Evolutionary conservation across 2,113 vertebrate species (phyloP).

Genomic region (Catharus bicknelli): DNA sequence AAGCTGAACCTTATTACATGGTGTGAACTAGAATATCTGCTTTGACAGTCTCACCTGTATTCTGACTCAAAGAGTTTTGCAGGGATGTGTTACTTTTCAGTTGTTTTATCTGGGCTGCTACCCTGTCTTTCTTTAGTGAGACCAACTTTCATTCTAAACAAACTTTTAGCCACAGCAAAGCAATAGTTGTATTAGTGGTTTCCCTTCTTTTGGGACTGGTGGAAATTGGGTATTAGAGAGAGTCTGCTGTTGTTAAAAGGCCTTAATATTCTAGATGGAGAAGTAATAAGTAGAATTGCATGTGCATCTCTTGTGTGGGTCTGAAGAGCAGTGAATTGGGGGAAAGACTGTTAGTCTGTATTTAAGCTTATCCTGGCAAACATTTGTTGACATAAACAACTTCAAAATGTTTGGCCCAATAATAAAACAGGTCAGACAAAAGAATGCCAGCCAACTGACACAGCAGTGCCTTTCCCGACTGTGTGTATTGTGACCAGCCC

Average conservation of each 20-base stretch:
- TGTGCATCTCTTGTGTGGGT: background rate
- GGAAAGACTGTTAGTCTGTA: background rate
- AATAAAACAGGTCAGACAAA: slow-evolving; percentile 38
- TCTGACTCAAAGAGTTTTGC: background rate
- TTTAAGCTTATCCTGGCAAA: background rate
- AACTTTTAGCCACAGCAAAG: background rate
- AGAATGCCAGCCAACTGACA: slow-evolving; percentile 43
- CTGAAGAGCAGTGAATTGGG: background rate
- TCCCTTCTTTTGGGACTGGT: background rate
- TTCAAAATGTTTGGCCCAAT: slow-evolving; percentile 23
- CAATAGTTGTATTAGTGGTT: background rate
- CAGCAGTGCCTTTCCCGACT: slow-evolving; percentile 31
- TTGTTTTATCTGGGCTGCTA: background rate
- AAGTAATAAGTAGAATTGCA: background rate
- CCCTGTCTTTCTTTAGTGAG: background rate
- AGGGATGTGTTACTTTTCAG: background rate
- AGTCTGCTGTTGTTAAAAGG: background rate
- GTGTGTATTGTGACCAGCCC: background rate
- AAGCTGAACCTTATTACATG: background rate
- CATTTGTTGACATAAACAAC: background rate
- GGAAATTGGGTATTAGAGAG: background rate
- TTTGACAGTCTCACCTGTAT: background rate
- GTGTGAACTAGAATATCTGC: background rate
- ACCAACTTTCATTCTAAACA: background rate
- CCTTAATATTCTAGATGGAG: background rate